phyloP scores from a whole-genome alignment of 2,797 vertebrate species.

The Chiloscyllium punctatum region DNA sequence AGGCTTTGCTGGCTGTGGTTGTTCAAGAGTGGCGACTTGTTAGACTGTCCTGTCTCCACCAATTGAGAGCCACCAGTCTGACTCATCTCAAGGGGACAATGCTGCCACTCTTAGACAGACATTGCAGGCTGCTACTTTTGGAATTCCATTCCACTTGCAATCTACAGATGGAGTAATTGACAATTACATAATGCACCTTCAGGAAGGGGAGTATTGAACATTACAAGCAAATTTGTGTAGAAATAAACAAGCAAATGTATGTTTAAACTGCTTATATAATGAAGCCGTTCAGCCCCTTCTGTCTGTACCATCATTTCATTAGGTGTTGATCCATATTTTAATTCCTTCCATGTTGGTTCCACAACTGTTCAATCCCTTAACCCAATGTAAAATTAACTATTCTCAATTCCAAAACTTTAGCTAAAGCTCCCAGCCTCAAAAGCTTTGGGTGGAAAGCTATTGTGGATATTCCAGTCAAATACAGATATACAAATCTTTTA shows the following conservation, averaged over 20 bases:
- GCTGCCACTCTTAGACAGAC: no score
- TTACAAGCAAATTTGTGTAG: neutral
- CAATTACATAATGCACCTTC: neutral
- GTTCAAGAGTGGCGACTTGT: neutral
- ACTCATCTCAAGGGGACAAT: neutral
- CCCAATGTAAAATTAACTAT: neutral
- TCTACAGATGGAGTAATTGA: neutral
- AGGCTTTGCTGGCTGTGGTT: slow-evolving; percentile 51
- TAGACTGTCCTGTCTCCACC: neutral
- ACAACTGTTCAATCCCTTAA: neutral
- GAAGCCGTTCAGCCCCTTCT: neutral
- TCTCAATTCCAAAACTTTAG: neutral
- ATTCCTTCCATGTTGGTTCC: neutral
- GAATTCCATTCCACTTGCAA: neutral
- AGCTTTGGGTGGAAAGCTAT: neutral
- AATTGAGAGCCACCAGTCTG: neutral
- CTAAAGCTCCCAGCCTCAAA: no score
- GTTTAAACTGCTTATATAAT: neutral
- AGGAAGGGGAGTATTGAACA: no score
- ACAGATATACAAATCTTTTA: neutral
- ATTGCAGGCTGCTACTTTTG: neutral
- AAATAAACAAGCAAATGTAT: neutral
- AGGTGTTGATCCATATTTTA: neutral
- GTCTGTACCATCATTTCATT: neutral
- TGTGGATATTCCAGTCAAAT: neutral